Percentiles rank a stretch among this genome's conserved stretches.
phyloP scores from a whole-genome alignment of 2,888 invertebrate genomes.

The Ernsta delagoae region DNA sequence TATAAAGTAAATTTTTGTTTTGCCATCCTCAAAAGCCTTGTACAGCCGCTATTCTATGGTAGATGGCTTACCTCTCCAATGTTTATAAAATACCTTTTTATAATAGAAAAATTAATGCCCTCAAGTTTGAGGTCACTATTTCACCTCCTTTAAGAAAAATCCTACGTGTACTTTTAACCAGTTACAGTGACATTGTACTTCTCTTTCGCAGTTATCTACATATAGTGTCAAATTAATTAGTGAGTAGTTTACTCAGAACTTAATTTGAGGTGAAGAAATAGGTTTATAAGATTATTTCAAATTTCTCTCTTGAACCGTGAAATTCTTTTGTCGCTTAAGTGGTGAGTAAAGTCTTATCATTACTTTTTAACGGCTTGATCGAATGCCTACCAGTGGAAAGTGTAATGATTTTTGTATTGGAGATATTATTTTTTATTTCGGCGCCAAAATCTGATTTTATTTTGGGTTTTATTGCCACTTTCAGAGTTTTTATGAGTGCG shows the following conservation, averaged over 20 bases:
- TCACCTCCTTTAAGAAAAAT: not conserved
- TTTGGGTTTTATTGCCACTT: constrained; percentile 22
- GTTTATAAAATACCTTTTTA: no score
- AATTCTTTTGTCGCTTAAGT: not conserved
- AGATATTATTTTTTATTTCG: constrained; percentile 19
- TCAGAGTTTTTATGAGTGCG: constrained; percentile 20
- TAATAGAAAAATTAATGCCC: no score
- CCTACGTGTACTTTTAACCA: no score
- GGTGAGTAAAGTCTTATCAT: constrained; percentile 30
- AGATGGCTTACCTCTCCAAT: no score
- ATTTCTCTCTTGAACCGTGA: not conserved
- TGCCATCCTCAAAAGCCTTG: no score
- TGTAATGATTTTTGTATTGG: constrained; percentile 27
- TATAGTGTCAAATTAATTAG: no score
- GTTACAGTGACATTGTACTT: no score
- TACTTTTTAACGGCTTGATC: constrained; percentile 47
- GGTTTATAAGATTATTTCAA: not conserved
- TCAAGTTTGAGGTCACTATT: no score
- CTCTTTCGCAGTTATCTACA: no score
- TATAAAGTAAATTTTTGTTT: not conserved
- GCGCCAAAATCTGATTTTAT: constrained; percentile 21
- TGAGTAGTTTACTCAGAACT: no score
- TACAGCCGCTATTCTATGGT: no score
- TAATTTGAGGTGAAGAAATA: no score
- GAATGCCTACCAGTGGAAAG: constrained; percentile 33